Base-by-base conservation (phyloP, 2,797 vertebrate species). In the Netta rufina region DNA sequence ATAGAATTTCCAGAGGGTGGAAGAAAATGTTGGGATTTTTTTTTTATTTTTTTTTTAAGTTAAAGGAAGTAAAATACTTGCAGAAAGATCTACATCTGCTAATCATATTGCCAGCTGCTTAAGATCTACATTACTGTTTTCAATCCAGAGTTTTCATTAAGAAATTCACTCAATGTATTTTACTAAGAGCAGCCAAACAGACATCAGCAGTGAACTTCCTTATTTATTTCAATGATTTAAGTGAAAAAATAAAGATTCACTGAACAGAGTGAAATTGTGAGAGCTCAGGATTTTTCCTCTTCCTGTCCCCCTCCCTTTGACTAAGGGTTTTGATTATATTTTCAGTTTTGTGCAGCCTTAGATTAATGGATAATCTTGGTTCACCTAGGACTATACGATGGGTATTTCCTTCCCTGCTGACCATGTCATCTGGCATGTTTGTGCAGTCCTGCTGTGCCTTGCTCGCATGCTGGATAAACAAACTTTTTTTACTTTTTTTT, bases 361-460 rank as follows among this genome's bases (percentile, higher is more conserved):
- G 75, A 89, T 85, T 83, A 90, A 95, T 41, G 66, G 75, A 93
- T 95, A 83, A 93, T 93, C 75, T 94, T 87, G 81, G 90, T 70
- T 95, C 70, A 64, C 84, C 81, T 72, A 90, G 25, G 58, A 85
- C 88, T 87, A 3, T 89, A 28, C 0, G 2, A 56, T 67, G 72
- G 33, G 25, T 87, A 81, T 95, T 96, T 95, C 84, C 73, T 94
- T 94, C 84, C 90, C 94, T 70, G 81, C 90, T 87, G 92, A 70
- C 88, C 0, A 0, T 89, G 61, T 96, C 88, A 92, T 87, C 88
- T 94, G 84, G 61, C 66, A 86, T 95, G 88, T 97, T 97, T 96
- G 89, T 75, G 81, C 90, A 95, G 86, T 43, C 95, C 93, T 92
- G 94, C 94, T 94, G 94, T 85, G 94, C 71, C 58, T 92, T 83